Evolutionary conservation across 1,140 invertebrate species (phyloP), one percentile per base, ranked within the genome.

Genomic region (Phortica variegata): DNA sequence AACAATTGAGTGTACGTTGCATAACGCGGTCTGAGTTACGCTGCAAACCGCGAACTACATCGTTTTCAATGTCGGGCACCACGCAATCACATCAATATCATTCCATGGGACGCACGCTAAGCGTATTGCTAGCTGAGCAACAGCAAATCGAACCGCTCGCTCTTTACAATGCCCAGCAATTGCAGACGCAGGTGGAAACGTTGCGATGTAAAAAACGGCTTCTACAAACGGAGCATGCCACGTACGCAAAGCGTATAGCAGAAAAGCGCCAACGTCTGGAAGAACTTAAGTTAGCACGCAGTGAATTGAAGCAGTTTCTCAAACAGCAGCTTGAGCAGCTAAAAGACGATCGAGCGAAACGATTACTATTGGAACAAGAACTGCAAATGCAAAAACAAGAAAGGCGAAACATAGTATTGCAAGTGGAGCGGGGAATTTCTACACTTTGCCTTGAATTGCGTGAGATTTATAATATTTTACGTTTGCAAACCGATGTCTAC

Each of bases 171-270:
- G 82, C 84, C 2, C 75, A 81, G 42, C 58, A 76, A 42, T 58
- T 85, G 15, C 76, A 79, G 49, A 70, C 78, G 31, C 77, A 79
- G 53, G 79, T 86, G 16, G 85, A 87, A 54, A 79, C 47, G 76
- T 78, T 13, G 79, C 79, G 68, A 81, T 84, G 72, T 71, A 80
- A 60, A 80, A 81, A 39, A 78, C 81, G 69, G 53, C 84, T 52
- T 63, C 85, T 42, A 66, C 79, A 45, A 77, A 84, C 56, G 78
- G 87, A 75, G 78, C 80, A 54, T 58, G 81, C 50, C 77, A 81
- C 56, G 79, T 82, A 69, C 71, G 77, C 61, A 59, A 76, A 48
- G 58, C 83, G 75, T 55, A 86, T 61, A 62, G 80, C 42, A 3
- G 44, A 46, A 2, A 36, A 52, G 1, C 38, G 54, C 4, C 41